Evolutionary conservation across 92 coral and sea anemone genomes (phyloP), one percentile per base, ranked within the genome.

Genomic region (Epizoanthus fatuus): DNA sequence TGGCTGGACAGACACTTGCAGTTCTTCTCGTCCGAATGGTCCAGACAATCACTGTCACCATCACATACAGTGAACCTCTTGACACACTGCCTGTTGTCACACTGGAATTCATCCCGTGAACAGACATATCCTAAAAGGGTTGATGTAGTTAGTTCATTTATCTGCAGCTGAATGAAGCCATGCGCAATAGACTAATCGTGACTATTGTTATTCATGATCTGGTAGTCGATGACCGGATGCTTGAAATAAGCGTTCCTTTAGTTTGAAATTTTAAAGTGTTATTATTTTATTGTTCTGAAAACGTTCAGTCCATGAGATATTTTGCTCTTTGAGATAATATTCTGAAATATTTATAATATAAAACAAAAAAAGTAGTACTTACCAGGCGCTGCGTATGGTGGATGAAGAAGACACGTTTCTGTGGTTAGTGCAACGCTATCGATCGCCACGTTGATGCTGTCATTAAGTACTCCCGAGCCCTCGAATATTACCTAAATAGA

Each of bases 31-130:
- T 65, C 71, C 12, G 71, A 65, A 4, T 65, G 45, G 45, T 65
- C 71, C 44, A 65, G 42, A 14, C 71, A 65, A 15, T n/a, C 45
- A 11, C 35, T 38, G 45, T 65, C 71, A n/a, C 71, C 71, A 65
- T 65, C 45, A 38, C 71, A 65, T 17, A 38, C 45, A 65, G 38
- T 15, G 17, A 29, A 3, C 9, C 38, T 65, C 71, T 65, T 65
- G 45, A 65, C 38, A 42, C 71, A 65, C 45, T 65, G 71, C 16
- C 71, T 15, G 71, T 65, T 63, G 38, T 63, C 37, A 32, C 69
- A 63, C 37, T 63, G 69, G 69, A 63, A 63, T 29, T 63, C 69
- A 32, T 65, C 38, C 71, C 25, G 45, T 38, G 25, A 65, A 65
- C 71, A 65, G 45, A 16, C 15, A 20, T 29, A 65, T 16, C 71